A percentile compares a stretch with the other conserved stretches of the same genome.
Conservation (phyloP, 2,113 vertebrate genomes). For the Toxotes jaculatrix region DNA sequence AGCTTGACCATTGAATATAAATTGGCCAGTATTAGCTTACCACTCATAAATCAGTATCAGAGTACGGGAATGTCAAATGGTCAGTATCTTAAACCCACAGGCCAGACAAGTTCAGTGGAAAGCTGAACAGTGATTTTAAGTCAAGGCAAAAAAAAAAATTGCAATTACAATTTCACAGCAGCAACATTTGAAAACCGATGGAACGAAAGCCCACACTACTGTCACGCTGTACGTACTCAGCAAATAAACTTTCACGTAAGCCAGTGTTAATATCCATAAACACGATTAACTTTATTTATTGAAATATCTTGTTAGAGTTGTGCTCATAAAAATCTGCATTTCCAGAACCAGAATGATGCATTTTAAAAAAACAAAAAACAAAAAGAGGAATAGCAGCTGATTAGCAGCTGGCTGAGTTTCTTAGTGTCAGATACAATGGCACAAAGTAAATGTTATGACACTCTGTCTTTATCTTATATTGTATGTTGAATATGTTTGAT, state of each 20-base stretch:
- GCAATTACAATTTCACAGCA: too few species aligned
- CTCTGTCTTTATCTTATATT: not conserved
- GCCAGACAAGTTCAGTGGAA: too few species aligned
- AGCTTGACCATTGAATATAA: too few species aligned
- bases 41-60: too few species aligned
- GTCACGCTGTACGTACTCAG: not conserved
- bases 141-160: too few species aligned
- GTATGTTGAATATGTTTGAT: not conserved
- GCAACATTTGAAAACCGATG: too few species aligned
- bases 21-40: too few species aligned
- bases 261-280: not conserved
- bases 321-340: slow-evolving; percentile 9
- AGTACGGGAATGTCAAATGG: too few species aligned
- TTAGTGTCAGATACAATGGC: not conserved
- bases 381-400: not conserved
- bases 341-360: not conserved
- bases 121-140: too few species aligned
- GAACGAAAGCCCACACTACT: too few species aligned
- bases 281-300: slow-evolving; percentile 52
- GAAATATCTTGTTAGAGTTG: slow-evolving; percentile 44
- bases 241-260: not conserved
- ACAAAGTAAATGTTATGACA: slow-evolving; percentile 20
- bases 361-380: not conserved
- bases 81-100: too few species aligned
- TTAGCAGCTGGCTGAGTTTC: not conserved